Percentiles rank a stretch among this genome's conserved stretches.
These are phyloP conservation scores for Atrichornis clamosus DNA, from an alignment of 2,113 vertebrate genomes.

Conservation along the genomic window DNA sequence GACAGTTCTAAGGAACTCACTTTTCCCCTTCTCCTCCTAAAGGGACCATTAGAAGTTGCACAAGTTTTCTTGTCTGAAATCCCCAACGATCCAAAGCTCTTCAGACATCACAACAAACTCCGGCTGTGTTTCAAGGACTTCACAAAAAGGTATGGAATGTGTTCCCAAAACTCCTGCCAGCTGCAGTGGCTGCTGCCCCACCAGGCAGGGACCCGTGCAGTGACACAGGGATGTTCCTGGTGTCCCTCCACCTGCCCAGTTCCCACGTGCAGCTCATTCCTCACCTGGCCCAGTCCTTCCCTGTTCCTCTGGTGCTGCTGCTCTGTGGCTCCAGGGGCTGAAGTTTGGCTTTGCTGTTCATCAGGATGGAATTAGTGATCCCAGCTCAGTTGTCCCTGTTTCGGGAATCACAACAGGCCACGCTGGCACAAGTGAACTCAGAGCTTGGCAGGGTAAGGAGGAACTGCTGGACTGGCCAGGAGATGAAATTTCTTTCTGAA, in stretches of 20 bases:
- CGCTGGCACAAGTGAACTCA: neutral
- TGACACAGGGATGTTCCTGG: neutral
- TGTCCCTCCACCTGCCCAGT: neutral
- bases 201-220: neutral
- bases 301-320: neutral
- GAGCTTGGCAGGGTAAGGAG: neutral
- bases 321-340: neutral
- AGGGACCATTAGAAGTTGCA: conserved; percentile 97
- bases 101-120: conserved; percentile 97
- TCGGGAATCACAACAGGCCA: neutral
- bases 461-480: neutral
- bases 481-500: neutral
- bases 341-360: neutral
- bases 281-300: neutral
- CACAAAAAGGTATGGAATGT: conserved; percentile 88
- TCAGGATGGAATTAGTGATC: neutral
- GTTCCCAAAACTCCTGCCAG: neutral
- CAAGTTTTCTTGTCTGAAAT: conserved; percentile 98
- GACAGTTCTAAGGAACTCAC: neutral
- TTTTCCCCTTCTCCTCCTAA: conserved; percentile 25
- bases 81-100: conserved; percentile 95
- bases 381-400: neutral
- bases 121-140: conserved; percentile 99
- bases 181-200: neutral
- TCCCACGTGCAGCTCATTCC: neutral